phyloP scores from a whole-genome alignment of 1,140 invertebrate genomes.

The Bombus cullumanus region DNA sequence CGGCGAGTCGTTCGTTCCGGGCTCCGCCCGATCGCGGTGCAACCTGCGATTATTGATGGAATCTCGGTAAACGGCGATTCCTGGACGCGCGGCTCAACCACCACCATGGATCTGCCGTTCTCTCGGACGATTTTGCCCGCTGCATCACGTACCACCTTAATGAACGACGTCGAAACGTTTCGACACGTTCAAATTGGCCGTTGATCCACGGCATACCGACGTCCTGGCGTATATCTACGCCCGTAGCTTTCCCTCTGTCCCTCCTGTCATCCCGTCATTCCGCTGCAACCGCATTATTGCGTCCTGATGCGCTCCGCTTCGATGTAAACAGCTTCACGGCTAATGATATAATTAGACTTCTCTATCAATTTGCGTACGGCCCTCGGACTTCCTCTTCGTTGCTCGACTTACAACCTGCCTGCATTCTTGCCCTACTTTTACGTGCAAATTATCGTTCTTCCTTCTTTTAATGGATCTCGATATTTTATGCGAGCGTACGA shows the following conservation, averaged over 20 bases:
- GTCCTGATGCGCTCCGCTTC: neutral
- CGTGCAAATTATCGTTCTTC: neutral
- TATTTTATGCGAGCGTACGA: neutral
- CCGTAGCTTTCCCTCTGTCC: too few relatives aligned
- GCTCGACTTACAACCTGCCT: neutral
- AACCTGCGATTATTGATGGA: constrained; percentile 71
- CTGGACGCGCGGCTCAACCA: constrained; percentile 29
- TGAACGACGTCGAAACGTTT: constrained; percentile 74
- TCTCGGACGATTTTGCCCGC: neutral
- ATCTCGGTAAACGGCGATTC: constrained; percentile 64
- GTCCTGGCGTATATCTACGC: neutral
- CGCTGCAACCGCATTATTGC: neutral
- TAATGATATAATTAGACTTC: constrained; percentile 12
- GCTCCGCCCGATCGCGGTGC: constrained; percentile 26
- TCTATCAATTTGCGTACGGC: constrained; percentile 14
- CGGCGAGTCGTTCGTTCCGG: constrained; percentile 32
- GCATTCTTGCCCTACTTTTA: neutral
- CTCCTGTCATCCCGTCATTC: too few relatives aligned
- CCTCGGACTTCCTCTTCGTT: neutral
- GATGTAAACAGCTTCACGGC: constrained; percentile 27
- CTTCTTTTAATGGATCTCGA: too few relatives aligned
- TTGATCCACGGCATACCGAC: constrained; percentile 34
- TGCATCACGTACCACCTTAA: constrained; percentile 68
- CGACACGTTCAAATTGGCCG: constrained; percentile 72
- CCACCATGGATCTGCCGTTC: neutral